Base-by-base conservation (phyloP, 2,797 vertebrate species). In the Gymnodraco acuticeps region DNA sequence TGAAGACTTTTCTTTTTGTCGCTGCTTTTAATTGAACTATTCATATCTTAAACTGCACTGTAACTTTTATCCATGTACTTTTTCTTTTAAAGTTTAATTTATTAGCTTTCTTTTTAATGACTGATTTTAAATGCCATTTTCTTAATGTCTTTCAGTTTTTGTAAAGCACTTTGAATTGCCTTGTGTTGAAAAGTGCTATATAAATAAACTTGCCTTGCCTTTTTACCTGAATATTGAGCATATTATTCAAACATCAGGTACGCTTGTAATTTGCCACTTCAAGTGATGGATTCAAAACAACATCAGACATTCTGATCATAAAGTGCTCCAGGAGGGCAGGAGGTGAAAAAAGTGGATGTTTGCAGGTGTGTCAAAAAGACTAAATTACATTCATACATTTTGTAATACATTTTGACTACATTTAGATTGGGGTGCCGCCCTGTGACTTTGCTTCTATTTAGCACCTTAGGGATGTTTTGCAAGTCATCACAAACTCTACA, bases 241-340 rank as follows among this genome's bases (percentile, higher is more conserved):
- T 53, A 63, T 65, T 52, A 69, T 20, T 14, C 6, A 73, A 53
- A 64, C 51, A 31, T 61, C 16, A 10, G 53, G 20, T 52, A 43
- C 0, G 5, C 15, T 68, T 67, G 27, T 47, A 59, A 66, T 61
- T 70, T 66, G 8, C 16, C 15, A 17, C 23, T 58, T 52, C 12
- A 41, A 42, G 27, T 73, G 64, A 64, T 52, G 33, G 14, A 69
- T 58, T 51, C 66, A 41, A 23, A 33, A 17, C 31, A 51, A 33
- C 9, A 59, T 46, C 23, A 17, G n/a, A 7, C 33, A 12, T 14
- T 4, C 38, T 41, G 43, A 6, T 43, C 3, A 33, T 50, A 23
- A 33, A 67, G 20, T 23, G 33, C 33, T 38, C 33, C 33, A 38
- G 33, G 33, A 42, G n/a, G n/a, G n/a, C 11, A 54, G 38, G 1